Evolutionary conservation across 2,797 vertebrate species (phyloP).

Genomic region (Crenuchus spilurus): DNA sequence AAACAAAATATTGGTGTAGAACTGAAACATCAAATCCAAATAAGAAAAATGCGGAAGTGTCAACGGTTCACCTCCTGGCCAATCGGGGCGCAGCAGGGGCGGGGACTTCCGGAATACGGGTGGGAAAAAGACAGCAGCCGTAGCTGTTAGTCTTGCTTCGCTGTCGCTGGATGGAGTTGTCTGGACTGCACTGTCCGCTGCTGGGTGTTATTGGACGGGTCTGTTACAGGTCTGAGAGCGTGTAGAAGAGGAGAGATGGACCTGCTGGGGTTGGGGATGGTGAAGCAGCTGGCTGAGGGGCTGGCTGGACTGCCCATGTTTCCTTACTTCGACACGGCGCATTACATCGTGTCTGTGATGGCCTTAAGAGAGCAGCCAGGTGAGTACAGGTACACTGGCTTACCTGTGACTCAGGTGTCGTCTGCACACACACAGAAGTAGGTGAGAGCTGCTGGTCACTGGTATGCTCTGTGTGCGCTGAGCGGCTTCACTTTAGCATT

Average conservation of each 20-base stretch:
- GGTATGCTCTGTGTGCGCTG: too few species aligned
- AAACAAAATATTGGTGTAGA: too few species aligned
- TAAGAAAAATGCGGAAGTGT: too few species aligned
- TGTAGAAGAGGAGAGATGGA: conserved; percentile 65
- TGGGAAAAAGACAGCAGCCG: background rate
- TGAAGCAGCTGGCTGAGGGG: conserved; percentile 78
- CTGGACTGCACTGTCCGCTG: background rate
- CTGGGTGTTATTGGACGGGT: background rate
- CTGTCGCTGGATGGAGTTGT: background rate
- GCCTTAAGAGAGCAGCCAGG: conserved; percentile 88
- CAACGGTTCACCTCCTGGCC: background rate
- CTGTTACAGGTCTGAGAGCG: background rate
- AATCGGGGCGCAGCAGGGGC: background rate
- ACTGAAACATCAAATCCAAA: too few species aligned
- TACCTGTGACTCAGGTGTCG: too few species aligned
- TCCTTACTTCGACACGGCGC: conserved; percentile 92
- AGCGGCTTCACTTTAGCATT: too few species aligned
- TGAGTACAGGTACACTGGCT: too few species aligned
- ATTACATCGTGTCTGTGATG: conserved; percentile 91
- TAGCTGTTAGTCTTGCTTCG: background rate
- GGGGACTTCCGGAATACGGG: background rate
- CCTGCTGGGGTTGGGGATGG: conserved; percentile 56
- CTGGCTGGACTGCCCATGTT: conserved; percentile 89
- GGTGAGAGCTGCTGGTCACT: too few species aligned
- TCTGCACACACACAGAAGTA: too few species aligned